Conservation (phyloP, 2,113 vertebrate genomes). For the Onychorhynchus coronatus region DNA sequence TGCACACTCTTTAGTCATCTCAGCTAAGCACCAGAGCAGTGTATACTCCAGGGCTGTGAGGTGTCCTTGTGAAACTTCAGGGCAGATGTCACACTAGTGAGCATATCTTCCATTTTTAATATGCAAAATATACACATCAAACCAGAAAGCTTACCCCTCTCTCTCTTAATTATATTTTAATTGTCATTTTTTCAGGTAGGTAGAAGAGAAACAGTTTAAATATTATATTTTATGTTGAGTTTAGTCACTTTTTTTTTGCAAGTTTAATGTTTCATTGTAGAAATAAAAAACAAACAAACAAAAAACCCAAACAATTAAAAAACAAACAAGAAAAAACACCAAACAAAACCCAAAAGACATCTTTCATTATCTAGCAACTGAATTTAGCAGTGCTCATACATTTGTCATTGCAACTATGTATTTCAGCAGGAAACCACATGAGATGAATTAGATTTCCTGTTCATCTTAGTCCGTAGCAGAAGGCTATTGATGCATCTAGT, state of each 20-base stretch:
- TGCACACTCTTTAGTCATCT: background rate
- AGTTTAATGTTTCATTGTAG: background rate
- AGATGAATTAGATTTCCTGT: slow-evolving; percentile 66
- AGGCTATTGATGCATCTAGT: slow-evolving; percentile 1
- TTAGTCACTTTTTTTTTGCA: background rate
- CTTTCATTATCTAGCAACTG: slow-evolving; percentile 11
- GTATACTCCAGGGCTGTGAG: background rate
- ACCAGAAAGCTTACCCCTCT: background rate
- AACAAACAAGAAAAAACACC: no score
- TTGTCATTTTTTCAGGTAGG: background rate
- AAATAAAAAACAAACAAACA: background rate
- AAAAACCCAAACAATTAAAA: background rate
- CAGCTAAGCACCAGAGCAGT: background rate
- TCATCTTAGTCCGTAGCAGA: slow-evolving; percentile 19
- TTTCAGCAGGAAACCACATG: slow-evolving; percentile 61
- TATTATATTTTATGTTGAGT: background rate
- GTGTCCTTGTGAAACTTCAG: background rate
- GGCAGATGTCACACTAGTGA: background rate
- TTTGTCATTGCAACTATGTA: slow-evolving; percentile 27
- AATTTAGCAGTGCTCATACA: slow-evolving; percentile 7
- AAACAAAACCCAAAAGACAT: background rate
- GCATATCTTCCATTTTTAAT: background rate
- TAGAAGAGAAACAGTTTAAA: background rate
- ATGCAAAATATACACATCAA: background rate
- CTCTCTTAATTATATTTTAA: background rate